phyloP scores from a whole-genome alignment of 2,888 invertebrate species.

The Nymphalis urticae region DNA sequence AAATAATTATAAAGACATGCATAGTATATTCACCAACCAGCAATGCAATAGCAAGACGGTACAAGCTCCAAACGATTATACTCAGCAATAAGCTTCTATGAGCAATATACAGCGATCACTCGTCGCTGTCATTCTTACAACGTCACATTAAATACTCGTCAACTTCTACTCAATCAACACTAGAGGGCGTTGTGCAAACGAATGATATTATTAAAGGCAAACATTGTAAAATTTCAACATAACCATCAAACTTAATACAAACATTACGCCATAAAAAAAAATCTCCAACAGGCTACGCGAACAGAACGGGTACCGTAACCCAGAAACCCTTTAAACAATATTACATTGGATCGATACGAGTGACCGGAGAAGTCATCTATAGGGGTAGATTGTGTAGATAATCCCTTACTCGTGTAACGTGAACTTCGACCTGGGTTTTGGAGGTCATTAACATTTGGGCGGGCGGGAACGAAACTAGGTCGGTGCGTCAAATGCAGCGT shows the following conservation, averaged over 20 bases:
- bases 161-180: too few species aligned
- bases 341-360: constrained; percentile 72
- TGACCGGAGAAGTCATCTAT: constrained; percentile 68
- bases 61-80: too few species aligned
- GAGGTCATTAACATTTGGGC: constrained; percentile 81
- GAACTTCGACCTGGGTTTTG: constrained; percentile 81
- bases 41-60: too few species aligned
- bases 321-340: constrained; percentile 65
- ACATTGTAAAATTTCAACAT: too few species aligned
- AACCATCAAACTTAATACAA: not conserved
- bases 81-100: too few species aligned
- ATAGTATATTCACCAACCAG: too few species aligned
- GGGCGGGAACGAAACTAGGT: constrained; percentile 68
- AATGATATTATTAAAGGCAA: too few species aligned
- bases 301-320: constrained; percentile 57
- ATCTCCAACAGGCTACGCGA: constrained; percentile 45
- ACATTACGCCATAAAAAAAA: constrained; percentile 1
- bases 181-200: too few species aligned
- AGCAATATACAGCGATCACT: too few species aligned
- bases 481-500: constrained; percentile 72
- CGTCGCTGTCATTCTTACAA: too few species aligned
- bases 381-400: constrained; percentile 58
- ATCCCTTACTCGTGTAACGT: constrained; percentile 77
- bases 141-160: too few species aligned
- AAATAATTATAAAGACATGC: too few species aligned